Percentiles rank a stretch among this genome's conserved stretches.
Conservation (phyloP, 2,888 invertebrate species). For the Drosophila imparisetae region DNA sequence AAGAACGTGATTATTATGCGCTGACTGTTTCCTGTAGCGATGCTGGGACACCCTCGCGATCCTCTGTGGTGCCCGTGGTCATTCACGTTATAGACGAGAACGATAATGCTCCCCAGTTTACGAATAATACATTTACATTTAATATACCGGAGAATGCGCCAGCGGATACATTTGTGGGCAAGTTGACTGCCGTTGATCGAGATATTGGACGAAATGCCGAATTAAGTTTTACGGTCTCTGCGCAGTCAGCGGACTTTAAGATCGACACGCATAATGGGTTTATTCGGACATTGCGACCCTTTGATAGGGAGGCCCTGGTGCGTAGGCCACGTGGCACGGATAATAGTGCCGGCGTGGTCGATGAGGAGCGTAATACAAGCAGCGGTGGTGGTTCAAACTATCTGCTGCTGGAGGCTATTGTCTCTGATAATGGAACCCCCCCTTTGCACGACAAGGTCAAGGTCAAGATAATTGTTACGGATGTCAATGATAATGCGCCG, state of each 20-base stretch:
- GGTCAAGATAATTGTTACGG: conserved; percentile 93
- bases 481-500: conserved; percentile 96
- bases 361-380: conserved; percentile 37
- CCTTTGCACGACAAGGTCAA: conserved; percentile 93
- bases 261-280: conserved; percentile 96
- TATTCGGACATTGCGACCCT: conserved; percentile 92
- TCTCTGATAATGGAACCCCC: conserved; percentile 92
- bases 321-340: conserved; percentile 84
- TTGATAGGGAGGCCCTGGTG: conserved; percentile 95
- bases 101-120: conserved; percentile 97
- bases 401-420: conserved; percentile 93
- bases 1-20: conserved; percentile 95
- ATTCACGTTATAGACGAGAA: conserved; percentile 98
- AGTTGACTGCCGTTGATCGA: conserved; percentile 93
- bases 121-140: conserved; percentile 95
- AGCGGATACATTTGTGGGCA: conserved; percentile 95
- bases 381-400: conserved; percentile 89
- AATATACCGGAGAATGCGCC: conserved; percentile 95
- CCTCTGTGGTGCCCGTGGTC: conserved; percentile 94
- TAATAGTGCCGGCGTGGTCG: conserved; percentile 18
- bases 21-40: conserved; percentile 93
- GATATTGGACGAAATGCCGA: conserved; percentile 97
- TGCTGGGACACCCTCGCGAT: conserved; percentile 90
- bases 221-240: conserved; percentile 91
- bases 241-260: conserved; percentile 91